Base-by-base conservation (phyloP, 2,888 invertebrate genomes). In the Apantesis nais region DNA sequence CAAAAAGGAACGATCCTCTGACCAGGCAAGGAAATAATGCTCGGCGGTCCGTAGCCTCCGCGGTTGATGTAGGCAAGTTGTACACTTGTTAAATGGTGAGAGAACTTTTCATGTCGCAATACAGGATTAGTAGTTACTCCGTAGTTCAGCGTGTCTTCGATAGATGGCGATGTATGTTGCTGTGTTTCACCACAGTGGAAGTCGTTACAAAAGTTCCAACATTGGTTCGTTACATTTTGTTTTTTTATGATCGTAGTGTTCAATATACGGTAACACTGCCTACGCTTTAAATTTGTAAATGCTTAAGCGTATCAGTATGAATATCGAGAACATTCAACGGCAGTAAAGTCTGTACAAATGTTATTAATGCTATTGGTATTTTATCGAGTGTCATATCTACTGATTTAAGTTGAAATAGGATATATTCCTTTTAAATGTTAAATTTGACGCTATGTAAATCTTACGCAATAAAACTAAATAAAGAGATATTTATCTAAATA, bases 121-220 rank as follows among this genome's bases (percentile, higher is more conserved):
- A n/a, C n/a, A n/a, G n/a, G n/a, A n/a, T n/a, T n/a, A n/a, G n/a
- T n/a, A n/a, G n/a, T n/a, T n/a, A n/a, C n/a, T n/a, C n/a, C n/a
- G n/a, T n/a, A n/a, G n/a, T n/a, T n/a, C n/a, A n/a, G n/a, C n/a
- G n/a, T n/a, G n/a, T n/a, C n/a, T n/a, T n/a, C n/a, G n/a, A n/a
- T n/a, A n/a, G n/a, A n/a, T n/a, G n/a, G n/a, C n/a, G n/a, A n/a
- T n/a, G n/a, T n/a, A n/a, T n/a, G n/a, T n/a, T n/a, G n/a, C n/a
- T n/a, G n/a, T n/a, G n/a, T n/a, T n/a, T n/a, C n/a, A n/a, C n/a
- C n/a, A n/a, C n/a, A n/a, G n/a, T n/a, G n/a, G n/a, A 77, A 83
- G 83, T 82, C 74, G 76, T 80, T 85, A 80, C 65, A 74, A 78
- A 74, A 70, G 75, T 80, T 74, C 66, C 66, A 19, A 8, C 69